Evolutionary conservation across 2,113 vertebrate genomes (phyloP), one percentile per base, ranked within the genome.

Genomic region (Barbus barbus): DNA sequence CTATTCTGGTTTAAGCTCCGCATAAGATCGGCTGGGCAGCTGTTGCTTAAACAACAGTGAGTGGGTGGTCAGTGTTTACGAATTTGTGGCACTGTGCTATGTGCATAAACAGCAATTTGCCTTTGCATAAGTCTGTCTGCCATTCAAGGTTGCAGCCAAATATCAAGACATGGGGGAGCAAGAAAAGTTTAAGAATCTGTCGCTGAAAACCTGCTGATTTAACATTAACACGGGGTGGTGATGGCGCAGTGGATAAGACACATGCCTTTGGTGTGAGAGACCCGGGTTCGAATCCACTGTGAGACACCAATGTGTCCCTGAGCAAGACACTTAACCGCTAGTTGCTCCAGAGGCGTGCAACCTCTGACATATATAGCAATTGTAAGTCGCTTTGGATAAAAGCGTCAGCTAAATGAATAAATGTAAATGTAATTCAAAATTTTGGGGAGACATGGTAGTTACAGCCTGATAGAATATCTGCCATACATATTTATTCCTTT

Each of bases 11-110:
- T 26, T 63, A 71, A 82, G 61, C 53, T 24, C 9, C 13, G 44
- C 58, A 60, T 87, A 33, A 85, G 69, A 75, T 71, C 24, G 31
- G 76, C 53, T 76, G 86, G 69, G 84, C 69, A 85, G 80, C 81
- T 67, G 69, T 75, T 60, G 86, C 44, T 79, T 85, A 87, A 85
- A 81, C 82, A 84, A 77, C 16, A 44, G 9, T 33, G 83, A 79
- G 80, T 83, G 75, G 83, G 86, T 80, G 81, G 80, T 81, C 81
- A 71, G 74, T 44, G 75, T 83, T 63, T 78, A 75, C 26, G 33
- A 69, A 82, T 51, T 28, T 80, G 65, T 60, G 44, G 61, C 41
- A 67, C 31, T 60, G 63, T 73, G 69, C 65, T 22, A 56, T 73
- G 31, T 79, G 61, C 12, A 72, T 84, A 56, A 46, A 85, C 69